Percentiles rank a stretch among this genome's conserved stretches.
phyloP scores from a whole-genome alignment of 2,113 vertebrate species.

The Atractosteus spatula region DNA sequence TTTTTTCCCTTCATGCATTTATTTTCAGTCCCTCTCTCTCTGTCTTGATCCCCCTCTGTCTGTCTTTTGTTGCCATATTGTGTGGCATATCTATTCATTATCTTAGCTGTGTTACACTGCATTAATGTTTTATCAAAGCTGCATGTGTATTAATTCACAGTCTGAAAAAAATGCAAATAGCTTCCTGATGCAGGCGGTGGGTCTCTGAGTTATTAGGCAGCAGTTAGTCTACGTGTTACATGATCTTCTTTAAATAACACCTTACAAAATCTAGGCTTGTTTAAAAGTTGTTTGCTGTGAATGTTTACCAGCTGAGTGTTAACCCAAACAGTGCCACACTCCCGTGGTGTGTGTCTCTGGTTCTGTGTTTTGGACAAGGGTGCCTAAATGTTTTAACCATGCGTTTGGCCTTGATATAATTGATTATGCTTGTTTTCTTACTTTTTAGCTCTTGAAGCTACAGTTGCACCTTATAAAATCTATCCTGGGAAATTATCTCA shows the following conservation, averaged over 20 bases:
- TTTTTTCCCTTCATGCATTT: neutral
- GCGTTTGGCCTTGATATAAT: too few species aligned
- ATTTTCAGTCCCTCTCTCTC: neutral
- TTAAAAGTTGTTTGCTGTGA: neutral
- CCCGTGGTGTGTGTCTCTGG: neutral
- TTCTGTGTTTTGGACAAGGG: neutral
- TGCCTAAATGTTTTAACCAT: too few species aligned
- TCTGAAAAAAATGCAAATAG: slow-evolving; percentile 10
- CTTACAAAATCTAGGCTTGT: neutral
- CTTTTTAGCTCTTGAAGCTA: too few species aligned
- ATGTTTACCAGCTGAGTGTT: neutral
- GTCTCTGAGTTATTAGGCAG: neutral
- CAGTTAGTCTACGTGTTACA: neutral
- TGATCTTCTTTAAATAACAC: neutral
- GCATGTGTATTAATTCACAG: neutral
- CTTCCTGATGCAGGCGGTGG: neutral
- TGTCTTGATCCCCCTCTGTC: neutral
- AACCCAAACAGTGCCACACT: neutral
- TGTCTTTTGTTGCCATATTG: neutral
- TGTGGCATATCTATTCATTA: neutral
- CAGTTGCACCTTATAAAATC: too few species aligned
- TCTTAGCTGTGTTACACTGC: neutral
- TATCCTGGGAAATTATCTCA: too few species aligned
- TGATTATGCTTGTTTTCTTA: too few species aligned
- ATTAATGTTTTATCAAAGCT: neutral